phyloP scores from a whole-genome alignment of 1,140 invertebrate genomes.

The Cyclargus thomasi region DNA sequence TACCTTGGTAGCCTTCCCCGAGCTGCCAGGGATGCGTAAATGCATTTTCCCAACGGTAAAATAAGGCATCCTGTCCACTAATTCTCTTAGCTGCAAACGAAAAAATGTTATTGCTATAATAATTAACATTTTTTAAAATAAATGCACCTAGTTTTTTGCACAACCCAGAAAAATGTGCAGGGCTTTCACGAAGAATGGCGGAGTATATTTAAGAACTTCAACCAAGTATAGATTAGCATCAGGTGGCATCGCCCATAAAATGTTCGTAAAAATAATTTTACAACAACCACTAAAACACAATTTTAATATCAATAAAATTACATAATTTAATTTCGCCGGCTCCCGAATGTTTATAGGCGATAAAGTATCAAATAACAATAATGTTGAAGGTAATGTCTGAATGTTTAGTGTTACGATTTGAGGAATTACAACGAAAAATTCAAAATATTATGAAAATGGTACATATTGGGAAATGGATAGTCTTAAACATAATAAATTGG shows the following conservation, averaged over 20 bases:
- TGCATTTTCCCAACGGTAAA: too few relatives aligned
- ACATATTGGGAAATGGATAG: too few relatives aligned
- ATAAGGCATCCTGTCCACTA: too few relatives aligned
- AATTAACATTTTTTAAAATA: too few relatives aligned
- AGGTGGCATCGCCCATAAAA: constrained; percentile 8
- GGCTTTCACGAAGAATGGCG: not conserved
- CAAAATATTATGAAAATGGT: too few relatives aligned
- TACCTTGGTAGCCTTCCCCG: too few relatives aligned
- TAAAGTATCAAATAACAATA: constrained; percentile 8
- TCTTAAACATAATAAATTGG: too few relatives aligned
- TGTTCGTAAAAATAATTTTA: constrained; percentile 13
- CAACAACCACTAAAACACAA: constrained; percentile 9
- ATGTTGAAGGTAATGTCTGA: not conserved
- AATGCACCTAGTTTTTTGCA: too few relatives aligned
- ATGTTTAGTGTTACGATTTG: constrained; percentile 9
- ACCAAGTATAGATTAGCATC: not conserved
- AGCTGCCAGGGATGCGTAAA: too few relatives aligned
- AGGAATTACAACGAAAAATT: not conserved
- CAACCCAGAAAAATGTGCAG: not conserved
- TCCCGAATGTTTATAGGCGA: constrained; percentile 9
- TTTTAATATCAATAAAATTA: constrained; percentile 17
- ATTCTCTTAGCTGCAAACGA: too few relatives aligned
- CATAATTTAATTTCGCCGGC: constrained; percentile 6
- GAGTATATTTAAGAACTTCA: not conserved
- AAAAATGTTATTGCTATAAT: too few relatives aligned